Evolutionary conservation across 2,888 invertebrate species (phyloP), one percentile per base, ranked within the genome.

Genomic region (Acanthacorydalis orientalis): DNA sequence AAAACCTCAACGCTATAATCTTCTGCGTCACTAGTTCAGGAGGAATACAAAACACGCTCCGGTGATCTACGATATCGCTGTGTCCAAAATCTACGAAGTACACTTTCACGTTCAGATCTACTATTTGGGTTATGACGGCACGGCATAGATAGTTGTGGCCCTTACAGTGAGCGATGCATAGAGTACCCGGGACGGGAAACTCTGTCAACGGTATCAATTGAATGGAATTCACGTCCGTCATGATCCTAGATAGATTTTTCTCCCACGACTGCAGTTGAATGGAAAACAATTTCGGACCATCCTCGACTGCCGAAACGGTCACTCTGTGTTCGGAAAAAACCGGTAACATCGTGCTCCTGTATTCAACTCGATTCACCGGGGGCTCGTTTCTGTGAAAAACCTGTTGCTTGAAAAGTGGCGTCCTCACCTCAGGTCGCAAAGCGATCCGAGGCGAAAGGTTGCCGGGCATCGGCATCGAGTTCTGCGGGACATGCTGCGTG

Each of bases 1-100:
- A 76, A 56, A 85, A 83, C 55, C 83, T 72, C 61, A 83, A 75
- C 0, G 86, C 84, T 69, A 83, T 80, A 6, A 83, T 80, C 67
- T 77, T 77, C 0, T 79, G 77, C 49, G 76, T 72, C 2, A 85
- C 72, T 63, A 77, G 80, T 57, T 80, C 77, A 49, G 77, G 72
- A 0, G 87, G 84, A 54, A 87, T 78, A 60, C 83, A 79, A 62
- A 75, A 87, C 44, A 88, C 74, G 54, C 82, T 77, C 53, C 77
- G 74, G 51, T 78, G 77, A 0, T 79, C 72, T 10, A 85, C 74
- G 57, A 77, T 67, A 64, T 84, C 86, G 7, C 79, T 79, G 58
- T 84, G 82, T 31, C 87, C 87, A 61, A 81, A 86, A 62, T 87
- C 87, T 32, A 86, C 83, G 61, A 83, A 87, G 57, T 80, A 83